These are phyloP conservation scores for Hyles vespertilio DNA, from an alignment of 1,140 invertebrate genomes.

Conservation along the genomic window DNA sequence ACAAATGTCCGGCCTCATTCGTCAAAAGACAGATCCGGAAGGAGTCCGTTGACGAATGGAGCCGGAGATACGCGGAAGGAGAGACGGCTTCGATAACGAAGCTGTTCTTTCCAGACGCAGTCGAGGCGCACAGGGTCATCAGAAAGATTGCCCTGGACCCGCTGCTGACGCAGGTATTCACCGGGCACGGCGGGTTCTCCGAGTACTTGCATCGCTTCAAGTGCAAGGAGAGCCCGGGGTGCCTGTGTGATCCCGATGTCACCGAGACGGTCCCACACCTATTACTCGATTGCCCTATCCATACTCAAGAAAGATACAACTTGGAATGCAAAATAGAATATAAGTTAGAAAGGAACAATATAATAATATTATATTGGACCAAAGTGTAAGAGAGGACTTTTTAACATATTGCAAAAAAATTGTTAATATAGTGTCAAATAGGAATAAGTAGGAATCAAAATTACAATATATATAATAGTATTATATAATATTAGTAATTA, in stretches of 20 bases:
- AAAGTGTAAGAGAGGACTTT: too few species aligned
- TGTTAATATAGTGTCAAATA: too few species aligned
- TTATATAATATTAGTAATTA: too few species aligned
- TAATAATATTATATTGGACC: too few species aligned
- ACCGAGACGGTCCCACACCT: background rate
- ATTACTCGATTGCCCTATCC: background rate
- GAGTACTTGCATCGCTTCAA: background rate
- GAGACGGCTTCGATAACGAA: background rate
- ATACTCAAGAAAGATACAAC: too few species aligned
- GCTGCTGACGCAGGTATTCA: background rate
- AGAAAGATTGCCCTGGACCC: background rate
- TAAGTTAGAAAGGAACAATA: too few species aligned
- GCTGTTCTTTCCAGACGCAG: background rate
- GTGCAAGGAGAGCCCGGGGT: background rate
- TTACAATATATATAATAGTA: too few species aligned
- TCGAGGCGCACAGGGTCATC: background rate
- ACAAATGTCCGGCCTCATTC: background rate
- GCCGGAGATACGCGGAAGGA: background rate
- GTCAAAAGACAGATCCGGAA: background rate
- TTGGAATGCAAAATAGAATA: too few species aligned
- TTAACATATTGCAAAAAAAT: too few species aligned
- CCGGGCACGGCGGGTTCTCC: background rate
- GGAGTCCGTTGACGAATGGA: background rate
- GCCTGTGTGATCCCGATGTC: background rate
- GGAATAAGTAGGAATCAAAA: too few species aligned